phyloP scores from a whole-genome alignment of 2,113 vertebrate genomes.

The Mustelus asterias region DNA sequence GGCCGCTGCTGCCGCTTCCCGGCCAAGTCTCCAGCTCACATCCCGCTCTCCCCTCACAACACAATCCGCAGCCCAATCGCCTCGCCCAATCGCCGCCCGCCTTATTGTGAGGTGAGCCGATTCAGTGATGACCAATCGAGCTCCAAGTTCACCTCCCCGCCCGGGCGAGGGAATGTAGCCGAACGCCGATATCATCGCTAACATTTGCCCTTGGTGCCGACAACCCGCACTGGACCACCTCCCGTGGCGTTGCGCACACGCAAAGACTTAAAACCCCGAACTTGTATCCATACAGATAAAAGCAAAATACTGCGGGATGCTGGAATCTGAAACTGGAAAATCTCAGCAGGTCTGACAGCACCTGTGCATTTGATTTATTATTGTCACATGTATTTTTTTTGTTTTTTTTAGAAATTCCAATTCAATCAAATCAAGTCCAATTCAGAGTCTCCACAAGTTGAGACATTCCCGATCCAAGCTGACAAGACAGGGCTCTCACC shows the following conservation, averaged over 20 bases:
- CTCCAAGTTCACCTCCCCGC: neutral
- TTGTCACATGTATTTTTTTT: neutral
- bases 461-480: too few species aligned
- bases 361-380: too few species aligned
- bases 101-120: neutral
- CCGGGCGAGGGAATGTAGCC: neutral
- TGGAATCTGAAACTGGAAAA: too few species aligned
- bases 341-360: too few species aligned
- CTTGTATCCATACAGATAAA: too few species aligned
- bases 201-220: neutral
- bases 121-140: neutral
- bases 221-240: neutral
- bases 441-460: too few species aligned
- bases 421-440: too few species aligned
- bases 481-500: too few species aligned
- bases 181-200: neutral
- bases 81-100: neutral
- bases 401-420: too few species aligned
- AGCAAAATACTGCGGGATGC: too few species aligned
- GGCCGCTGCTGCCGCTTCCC: neutral
- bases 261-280: neutral
- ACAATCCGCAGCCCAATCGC: too few species aligned
- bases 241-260: neutral
- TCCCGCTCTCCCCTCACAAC: slow-evolving; percentile 25
- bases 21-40: neutral